Evolutionary conservation across 2,797 vertebrate genomes (phyloP).

Genomic region (Lutjanus campechanus): DNA sequence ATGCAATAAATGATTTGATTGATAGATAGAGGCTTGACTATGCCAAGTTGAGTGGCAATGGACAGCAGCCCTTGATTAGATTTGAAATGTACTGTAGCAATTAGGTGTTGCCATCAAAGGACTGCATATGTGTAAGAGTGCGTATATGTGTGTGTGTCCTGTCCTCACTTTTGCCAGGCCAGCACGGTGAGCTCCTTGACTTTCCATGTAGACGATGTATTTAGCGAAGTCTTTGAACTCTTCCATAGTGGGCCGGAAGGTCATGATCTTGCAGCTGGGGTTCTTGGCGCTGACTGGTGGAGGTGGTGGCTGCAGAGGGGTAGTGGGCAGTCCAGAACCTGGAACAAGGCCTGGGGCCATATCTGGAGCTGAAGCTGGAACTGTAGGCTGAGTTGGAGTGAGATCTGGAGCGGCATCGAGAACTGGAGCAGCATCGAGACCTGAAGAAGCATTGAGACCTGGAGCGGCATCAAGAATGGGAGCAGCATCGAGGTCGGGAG

Average conservation of each 20-base stretch:
- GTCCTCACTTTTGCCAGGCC: slow-evolving; percentile 86
- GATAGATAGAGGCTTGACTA: neutral
- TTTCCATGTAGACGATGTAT: slow-evolving; percentile 94
- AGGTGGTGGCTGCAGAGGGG: slow-evolving; percentile 64
- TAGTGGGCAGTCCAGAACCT: slow-evolving; percentile 28
- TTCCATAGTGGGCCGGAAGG: slow-evolving; percentile 94
- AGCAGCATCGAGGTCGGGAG: slow-evolving; percentile 6
- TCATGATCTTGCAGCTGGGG: slow-evolving; percentile 97
- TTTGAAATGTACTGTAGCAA: neutral
- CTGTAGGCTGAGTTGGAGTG: too few relatives aligned
- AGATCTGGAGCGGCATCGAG: slow-evolving; percentile 7
- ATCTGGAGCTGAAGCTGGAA: too few relatives aligned
- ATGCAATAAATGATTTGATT: neutral
- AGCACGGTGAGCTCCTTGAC: slow-evolving; percentile 94
- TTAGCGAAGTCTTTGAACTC: slow-evolving; percentile 95
- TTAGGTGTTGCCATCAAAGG: neutral
- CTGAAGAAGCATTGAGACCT: neutral
- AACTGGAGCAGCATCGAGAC: slow-evolving; percentile 17
- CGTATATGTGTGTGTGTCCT: neutral
- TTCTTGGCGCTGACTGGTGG: slow-evolving; percentile 86
- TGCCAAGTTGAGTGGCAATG: neutral
- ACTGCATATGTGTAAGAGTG: neutral
- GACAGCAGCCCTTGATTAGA: neutral
- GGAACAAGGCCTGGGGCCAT: neutral
- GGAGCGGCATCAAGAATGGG: slow-evolving; percentile 7